Base-by-base conservation (phyloP, 2,888 invertebrate species). In the Drosophila hamatofila region DNA sequence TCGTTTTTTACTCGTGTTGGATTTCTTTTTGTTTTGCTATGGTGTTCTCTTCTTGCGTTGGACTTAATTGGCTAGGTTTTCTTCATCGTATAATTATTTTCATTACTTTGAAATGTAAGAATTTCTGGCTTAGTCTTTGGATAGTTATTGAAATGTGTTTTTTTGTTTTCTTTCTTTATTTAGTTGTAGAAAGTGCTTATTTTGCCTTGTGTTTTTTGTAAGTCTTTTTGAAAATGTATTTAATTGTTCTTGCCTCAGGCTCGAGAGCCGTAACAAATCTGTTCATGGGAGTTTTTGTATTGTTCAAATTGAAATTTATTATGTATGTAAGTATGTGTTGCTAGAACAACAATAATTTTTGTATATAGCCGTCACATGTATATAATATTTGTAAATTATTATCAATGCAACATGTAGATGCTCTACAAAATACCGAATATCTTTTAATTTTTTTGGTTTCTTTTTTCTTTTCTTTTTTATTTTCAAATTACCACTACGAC, bases 391-490 rank as follows among this genome's bases (percentile, higher is more conserved):
- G 83, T 83, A 88, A 85, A 89, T 86, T 86, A 86, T 86, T 89
- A 86, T 86, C 85, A 87, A 88, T 86, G 89, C 87, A 86, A 88
- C 89, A 86, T 88, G 88, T 83, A 83, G 83, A 83, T 88, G 71
- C 76, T 88, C 83, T 86, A 86, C 85, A 86, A 86, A 86, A 85
- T 82, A 88, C 83, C 80, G 78, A 85, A 70, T 83, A 71, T 84
- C 27, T 61, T 66, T 59, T 64, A 27, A 23, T 21, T 42, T 12
- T 42, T 42, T 14, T 44, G 0, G 11, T 18, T 41, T 9, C 5
- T 42, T 44, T 9, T n/a, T n/a, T n/a, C n/a, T n/a, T n/a, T n/a
- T n/a, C n/a, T n/a, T n/a, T n/a, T n/a, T n/a, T n/a, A n/a, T n/a
- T n/a, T n/a, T n/a, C n/a, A n/a, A 25, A 62, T 67, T 83, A 81